phyloP scores from a whole-genome alignment of 1,140 invertebrate species.

The Brachionus rotundiformis region DNA sequence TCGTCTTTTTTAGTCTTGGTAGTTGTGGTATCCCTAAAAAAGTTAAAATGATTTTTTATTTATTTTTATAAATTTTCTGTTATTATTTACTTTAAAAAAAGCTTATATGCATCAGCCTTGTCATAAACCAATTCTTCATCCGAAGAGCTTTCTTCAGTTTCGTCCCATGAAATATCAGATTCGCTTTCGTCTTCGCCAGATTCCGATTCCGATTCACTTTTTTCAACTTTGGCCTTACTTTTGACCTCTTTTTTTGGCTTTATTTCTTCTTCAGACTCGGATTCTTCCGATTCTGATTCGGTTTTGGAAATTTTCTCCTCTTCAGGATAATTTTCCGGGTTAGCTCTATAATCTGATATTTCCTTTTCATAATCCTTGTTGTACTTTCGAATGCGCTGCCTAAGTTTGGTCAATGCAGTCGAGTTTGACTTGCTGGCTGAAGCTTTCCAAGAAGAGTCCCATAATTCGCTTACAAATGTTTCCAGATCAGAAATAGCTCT shows the following conservation, averaged over 20 bases:
- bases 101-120: conserved; percentile 19
- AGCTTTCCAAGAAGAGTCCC: conserved; percentile 25
- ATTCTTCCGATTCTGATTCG: not conserved
- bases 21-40: not conserved
- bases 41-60: too few species aligned
- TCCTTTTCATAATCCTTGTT: conserved; percentile 36
- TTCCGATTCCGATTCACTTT: not conserved
- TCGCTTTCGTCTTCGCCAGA: not conserved
- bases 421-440: conserved; percentile 33
- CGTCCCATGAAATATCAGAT: not conserved
- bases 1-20: conserved; percentile 23
- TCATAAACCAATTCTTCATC: not conserved
- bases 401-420: conserved; percentile 20
- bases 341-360: not conserved
- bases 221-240: not conserved
- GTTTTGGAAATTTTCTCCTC: conserved; percentile 42
- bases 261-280: not conserved
- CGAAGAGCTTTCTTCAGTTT: conserved; percentile 6
- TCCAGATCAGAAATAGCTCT: conserved; percentile 27
- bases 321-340: conserved; percentile 31
- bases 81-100: conserved; percentile 35
- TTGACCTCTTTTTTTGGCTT: not conserved
- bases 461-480: not conserved
- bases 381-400: conserved; percentile 44
- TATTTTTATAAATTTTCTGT: not conserved